Evolutionary conservation across 2,888 invertebrate genomes (phyloP).

Genomic region (Acanthacorydalis orientalis): DNA sequence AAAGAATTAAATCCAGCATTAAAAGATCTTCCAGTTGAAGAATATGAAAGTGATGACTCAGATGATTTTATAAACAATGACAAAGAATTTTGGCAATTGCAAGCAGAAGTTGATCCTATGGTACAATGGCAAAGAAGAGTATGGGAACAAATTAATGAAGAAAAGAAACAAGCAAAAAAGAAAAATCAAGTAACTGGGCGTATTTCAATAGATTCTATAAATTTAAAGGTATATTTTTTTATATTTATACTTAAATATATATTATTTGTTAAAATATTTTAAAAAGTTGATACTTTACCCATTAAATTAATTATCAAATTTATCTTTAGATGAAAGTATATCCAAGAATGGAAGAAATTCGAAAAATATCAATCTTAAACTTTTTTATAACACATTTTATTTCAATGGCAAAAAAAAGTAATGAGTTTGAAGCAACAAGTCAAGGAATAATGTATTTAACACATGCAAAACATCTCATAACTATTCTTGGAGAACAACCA

Average conservation of each 20-base stretch:
- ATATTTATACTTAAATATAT: slow-evolving; percentile 9
- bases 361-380: slow-evolving; percentile 44
- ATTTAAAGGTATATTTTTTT: slow-evolving; percentile 31
- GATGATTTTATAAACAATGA: slow-evolving; percentile 12
- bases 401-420: slow-evolving; percentile 47
- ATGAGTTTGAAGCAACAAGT: slow-evolving; percentile 38
- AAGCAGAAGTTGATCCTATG: slow-evolving; percentile 5
- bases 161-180: not conserved
- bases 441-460: slow-evolving; percentile 51
- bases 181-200: not conserved
- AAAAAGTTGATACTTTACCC: not conserved
- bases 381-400: slow-evolving; percentile 58
- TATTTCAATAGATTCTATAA: slow-evolving; percentile 31
- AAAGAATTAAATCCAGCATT: slow-evolving; percentile 27
- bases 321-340: slow-evolving; percentile 28
- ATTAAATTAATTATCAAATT: not conserved
- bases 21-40: slow-evolving; percentile 7
- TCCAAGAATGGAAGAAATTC: slow-evolving; percentile 34
- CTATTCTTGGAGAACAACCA: slow-evolving; percentile 39
- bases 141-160: not conserved
- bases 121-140: slow-evolving; percentile 8
- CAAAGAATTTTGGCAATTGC: slow-evolving; percentile 7
- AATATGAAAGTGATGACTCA: slow-evolving; percentile 9
- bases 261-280: not conserved
- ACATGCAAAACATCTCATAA: slow-evolving; percentile 49